A percentile compares a stretch with the other conserved stretches of the same genome.
Conservation (phyloP, 2,113 vertebrate species). For the Nerophis ophidion region DNA sequence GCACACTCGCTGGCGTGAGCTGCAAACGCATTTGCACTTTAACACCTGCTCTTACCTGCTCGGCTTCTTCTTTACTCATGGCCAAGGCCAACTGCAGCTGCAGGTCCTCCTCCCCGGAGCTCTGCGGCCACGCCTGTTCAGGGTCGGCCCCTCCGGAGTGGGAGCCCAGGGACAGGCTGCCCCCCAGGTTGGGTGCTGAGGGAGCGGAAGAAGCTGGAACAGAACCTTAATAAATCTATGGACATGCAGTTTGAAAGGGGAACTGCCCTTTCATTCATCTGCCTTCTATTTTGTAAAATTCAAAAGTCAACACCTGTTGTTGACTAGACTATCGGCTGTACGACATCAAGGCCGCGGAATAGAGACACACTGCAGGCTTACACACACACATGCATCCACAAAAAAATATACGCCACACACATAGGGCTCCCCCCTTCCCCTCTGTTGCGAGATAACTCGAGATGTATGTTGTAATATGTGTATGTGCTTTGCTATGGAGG, state of each 20-base stretch:
- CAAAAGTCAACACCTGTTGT: too few species aligned
- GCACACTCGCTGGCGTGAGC: constrained; percentile 13
- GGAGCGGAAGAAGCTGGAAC: constrained; percentile 74
- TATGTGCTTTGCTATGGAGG: too few species aligned
- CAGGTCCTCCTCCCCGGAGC: constrained; percentile 86
- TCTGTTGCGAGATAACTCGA: too few species aligned
- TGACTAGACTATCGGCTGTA: too few species aligned
- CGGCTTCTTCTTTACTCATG: constrained; percentile 93
- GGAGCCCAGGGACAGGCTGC: constrained; percentile 57
- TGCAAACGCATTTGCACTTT: neutral
- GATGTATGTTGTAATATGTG: too few species aligned
- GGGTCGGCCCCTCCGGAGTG: constrained; percentile 73
- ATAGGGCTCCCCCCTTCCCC: too few species aligned
- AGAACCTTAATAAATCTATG: constrained; percentile 27
- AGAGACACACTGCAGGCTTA: too few species aligned
- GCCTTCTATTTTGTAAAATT: too few species aligned
- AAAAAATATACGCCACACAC: too few species aligned
- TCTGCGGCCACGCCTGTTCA: constrained; percentile 89
- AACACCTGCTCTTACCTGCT: constrained; percentile 75
- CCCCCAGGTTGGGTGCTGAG: constrained; percentile 70
- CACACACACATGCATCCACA: too few species aligned
- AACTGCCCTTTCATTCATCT: too few species aligned
- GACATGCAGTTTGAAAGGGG: neutral
- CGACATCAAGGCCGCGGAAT: too few species aligned
- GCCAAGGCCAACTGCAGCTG: constrained; percentile 88